These are phyloP conservation scores for Ceratosolen fusciceps DNA, from an alignment of 1,140 invertebrate species.

Conservation along the genomic window DNA sequence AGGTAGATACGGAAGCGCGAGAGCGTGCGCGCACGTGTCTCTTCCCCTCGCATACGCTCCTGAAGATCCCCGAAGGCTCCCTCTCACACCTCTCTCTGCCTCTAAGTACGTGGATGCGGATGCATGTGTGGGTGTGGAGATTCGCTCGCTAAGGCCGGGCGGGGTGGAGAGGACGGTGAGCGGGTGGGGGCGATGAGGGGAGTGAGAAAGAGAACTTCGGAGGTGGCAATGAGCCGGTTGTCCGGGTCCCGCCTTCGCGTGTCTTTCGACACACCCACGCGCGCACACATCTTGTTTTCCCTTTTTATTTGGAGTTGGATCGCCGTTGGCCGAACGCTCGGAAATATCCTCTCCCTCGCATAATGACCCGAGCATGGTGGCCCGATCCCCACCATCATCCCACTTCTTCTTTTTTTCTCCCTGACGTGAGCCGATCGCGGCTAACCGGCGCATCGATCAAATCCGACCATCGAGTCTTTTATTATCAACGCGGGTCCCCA, in stretches of 20 bases:
- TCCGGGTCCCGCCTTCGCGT: conserved; percentile 39
- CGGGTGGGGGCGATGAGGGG: conserved; percentile 19
- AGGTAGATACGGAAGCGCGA: conserved; percentile 17
- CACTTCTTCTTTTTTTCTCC: background rate
- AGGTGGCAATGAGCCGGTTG: conserved; percentile 50
- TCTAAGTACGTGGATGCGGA: no score
- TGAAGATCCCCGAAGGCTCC: no score
- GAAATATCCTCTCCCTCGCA: conserved; percentile 13
- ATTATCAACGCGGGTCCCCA: background rate
- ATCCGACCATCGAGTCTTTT: background rate
- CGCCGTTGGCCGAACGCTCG: conserved; percentile 40
- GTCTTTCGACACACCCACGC: conserved; percentile 47
- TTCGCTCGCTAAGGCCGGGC: background rate
- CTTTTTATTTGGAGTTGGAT: conserved; percentile 39
- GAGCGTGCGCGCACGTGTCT: background rate
- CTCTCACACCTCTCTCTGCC: no score
- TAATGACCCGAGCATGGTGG: conserved; percentile 41
- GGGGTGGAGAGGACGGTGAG: conserved; percentile 19
- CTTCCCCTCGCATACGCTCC: no score
- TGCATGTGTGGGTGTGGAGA: no score
- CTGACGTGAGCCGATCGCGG: background rate
- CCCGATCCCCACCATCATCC: background rate
- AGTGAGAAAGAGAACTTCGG: conserved; percentile 36
- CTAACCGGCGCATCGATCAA: conserved; percentile 17
- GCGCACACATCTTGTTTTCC: conserved; percentile 37